Conservation (phyloP, 1,140 invertebrate species). For the Helicorthomorpha holstii region DNA sequence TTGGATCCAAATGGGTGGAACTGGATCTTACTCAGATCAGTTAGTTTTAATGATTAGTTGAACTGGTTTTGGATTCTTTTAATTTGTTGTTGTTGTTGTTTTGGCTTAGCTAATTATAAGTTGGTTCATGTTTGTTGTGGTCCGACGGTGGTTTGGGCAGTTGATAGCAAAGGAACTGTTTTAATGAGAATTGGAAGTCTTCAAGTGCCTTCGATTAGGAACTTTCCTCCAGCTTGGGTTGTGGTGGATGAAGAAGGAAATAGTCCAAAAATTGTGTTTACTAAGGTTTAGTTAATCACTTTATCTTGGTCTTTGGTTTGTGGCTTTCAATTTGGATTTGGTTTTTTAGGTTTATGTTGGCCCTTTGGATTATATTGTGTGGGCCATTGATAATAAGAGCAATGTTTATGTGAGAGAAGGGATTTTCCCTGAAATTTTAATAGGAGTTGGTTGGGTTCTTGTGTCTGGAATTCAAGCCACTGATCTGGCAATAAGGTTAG, state of each 20-base stretch:
- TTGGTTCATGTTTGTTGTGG: constrained; percentile 30
- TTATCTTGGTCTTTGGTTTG: too few relatives aligned
- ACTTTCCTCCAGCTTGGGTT: constrained; percentile 33
- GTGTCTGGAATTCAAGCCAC: constrained; percentile 32
- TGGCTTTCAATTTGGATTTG: constrained; percentile 2
- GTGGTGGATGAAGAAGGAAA: constrained; percentile 20
- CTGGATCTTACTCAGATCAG: constrained; percentile 30
- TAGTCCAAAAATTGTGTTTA: neutral
- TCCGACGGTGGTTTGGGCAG: constrained; percentile 32
- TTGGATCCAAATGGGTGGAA: constrained; percentile 27
- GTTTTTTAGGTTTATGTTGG: constrained; percentile 27
- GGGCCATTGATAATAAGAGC: constrained; percentile 34
- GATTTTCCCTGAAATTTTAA: constrained; percentile 31
- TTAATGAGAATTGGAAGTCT: constrained; percentile 32
- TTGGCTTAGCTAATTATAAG: constrained; percentile 23
- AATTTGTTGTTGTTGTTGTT: constrained; percentile 11
- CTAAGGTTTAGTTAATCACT: too few relatives aligned
- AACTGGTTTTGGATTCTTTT: neutral
- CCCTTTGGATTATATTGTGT: constrained; percentile 33
- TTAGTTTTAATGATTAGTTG: constrained; percentile 12
- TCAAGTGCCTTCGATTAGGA: constrained; percentile 23
- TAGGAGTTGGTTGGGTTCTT: constrained; percentile 33
- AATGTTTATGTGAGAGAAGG: constrained; percentile 34
- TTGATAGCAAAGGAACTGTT: constrained; percentile 29
- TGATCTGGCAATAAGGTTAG: constrained; percentile 30